Conservation (phyloP, 2,113 vertebrate genomes). For the Actinemys pallida region DNA sequence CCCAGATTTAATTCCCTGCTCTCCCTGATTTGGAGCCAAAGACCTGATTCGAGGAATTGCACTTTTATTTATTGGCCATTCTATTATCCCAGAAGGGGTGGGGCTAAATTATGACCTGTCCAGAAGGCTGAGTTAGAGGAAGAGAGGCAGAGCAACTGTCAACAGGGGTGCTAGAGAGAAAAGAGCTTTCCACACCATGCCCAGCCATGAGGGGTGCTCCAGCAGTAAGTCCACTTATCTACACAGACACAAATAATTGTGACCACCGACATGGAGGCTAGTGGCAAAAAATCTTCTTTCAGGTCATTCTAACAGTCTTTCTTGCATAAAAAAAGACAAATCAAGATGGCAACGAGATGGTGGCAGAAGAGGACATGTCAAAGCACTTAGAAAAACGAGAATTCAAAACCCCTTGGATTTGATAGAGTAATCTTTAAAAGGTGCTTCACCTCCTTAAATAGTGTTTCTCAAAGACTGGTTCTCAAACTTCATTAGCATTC, state of each 20-base stretch:
- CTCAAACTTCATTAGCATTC: conserved; percentile 72
- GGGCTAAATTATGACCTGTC: neutral
- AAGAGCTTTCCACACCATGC: neutral
- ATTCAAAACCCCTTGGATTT: neutral
- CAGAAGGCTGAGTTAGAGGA: neutral
- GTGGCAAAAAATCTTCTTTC: conserved; percentile 28
- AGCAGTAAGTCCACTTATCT: neutral
- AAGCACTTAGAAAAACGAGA: conserved; percentile 30
- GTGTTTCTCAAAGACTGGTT: conserved; percentile 10
- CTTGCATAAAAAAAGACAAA: conserved; percentile 12
- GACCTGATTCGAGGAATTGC: neutral
- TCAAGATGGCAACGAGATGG: conserved; percentile 40
- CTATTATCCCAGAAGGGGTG: neutral
- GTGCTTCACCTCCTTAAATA: neutral
- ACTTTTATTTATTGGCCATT: neutral
- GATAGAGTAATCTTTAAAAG: conserved; percentile 45
- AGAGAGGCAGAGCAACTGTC: neutral
- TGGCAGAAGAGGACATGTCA: conserved; percentile 54
- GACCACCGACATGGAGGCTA: neutral
- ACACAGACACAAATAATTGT: neutral
- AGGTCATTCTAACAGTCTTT: neutral
- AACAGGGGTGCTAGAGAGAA: neutral
- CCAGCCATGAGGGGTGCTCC: neutral
- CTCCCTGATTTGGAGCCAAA: neutral
- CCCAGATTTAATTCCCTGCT: neutral